phyloP scores from a whole-genome alignment of 1,140 invertebrate species.

The Vollenhovia emeryi region DNA sequence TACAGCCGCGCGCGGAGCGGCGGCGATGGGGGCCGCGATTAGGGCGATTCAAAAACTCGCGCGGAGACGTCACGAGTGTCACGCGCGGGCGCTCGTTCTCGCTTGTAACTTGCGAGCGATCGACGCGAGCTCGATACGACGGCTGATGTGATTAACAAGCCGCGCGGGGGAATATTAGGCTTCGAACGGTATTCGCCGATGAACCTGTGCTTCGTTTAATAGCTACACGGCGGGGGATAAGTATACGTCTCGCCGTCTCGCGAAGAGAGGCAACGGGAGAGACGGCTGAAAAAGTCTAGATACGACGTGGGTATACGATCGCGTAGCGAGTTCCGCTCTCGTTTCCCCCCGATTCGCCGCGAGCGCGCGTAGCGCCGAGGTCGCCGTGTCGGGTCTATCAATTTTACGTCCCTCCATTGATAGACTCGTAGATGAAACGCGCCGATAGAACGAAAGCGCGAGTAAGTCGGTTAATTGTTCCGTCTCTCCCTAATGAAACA shows the following conservation, averaged over 20 bases:
- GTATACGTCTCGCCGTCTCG: slow-evolving; percentile 30
- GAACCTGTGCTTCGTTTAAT: slow-evolving; percentile 65
- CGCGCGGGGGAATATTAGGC: slow-evolving; percentile 51
- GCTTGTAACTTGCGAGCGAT: slow-evolving; percentile 69
- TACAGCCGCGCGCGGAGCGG: too few relatives aligned
- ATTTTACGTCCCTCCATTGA: slow-evolving; percentile 22
- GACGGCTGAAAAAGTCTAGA: slow-evolving; percentile 48
- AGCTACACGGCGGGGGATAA: slow-evolving; percentile 48
- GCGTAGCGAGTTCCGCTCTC: not conserved
- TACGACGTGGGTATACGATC: not conserved
- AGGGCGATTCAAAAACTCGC: slow-evolving; percentile 60
- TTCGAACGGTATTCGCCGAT: slow-evolving; percentile 66
- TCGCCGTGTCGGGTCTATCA: slow-evolving; percentile 27
- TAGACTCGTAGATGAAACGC: slow-evolving; percentile 42
- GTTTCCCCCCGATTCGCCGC: not conserved
- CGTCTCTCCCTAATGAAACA: not conserved
- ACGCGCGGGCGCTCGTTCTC: slow-evolving; percentile 62
- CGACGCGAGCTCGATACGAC: slow-evolving; percentile 61
- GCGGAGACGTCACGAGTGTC: slow-evolving; percentile 65
- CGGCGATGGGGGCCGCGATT: slow-evolving; percentile 60
- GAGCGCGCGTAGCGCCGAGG: not conserved
- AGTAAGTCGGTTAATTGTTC: slow-evolving; percentile 14
- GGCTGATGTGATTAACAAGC: slow-evolving; percentile 70
- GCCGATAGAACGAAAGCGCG: slow-evolving; percentile 31
- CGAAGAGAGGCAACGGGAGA: slow-evolving; percentile 41